Conservation (phyloP, 2,113 vertebrate genomes). For the Rhinolophus sinicus region DNA sequence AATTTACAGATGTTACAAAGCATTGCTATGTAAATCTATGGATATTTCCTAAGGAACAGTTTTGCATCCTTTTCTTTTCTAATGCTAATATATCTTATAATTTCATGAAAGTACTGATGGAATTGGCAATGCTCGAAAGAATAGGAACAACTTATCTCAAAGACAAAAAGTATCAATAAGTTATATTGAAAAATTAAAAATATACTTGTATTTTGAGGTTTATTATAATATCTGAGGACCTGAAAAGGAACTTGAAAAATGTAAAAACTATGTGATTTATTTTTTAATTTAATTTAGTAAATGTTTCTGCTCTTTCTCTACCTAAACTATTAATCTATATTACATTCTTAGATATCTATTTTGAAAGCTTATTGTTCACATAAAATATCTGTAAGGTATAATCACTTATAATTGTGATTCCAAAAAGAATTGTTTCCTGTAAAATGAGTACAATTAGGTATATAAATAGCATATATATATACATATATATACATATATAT, state of each 20-base stretch:
- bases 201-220: not conserved
- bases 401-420: not conserved
- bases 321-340: not conserved
- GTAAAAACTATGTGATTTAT: not conserved
- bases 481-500: not conserved
- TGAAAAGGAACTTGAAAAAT: not conserved
- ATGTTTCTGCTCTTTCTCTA: not conserved
- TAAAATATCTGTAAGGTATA: not conserved
- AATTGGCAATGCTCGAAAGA: not conserved
- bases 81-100: not conserved
- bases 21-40: not conserved
- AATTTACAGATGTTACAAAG: not conserved
- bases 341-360: not conserved
- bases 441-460: not conserved
- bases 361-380: not conserved
- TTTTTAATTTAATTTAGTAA: not conserved
- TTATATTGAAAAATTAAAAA: slow-evolving; percentile 11
- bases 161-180: not conserved
- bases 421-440: not conserved
- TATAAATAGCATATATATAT: not conserved
- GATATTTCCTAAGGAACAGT: not conserved
- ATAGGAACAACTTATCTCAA: not conserved
- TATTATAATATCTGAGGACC: not conserved
- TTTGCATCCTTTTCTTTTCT: not conserved
- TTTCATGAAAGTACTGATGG: not conserved